phyloP scores from a whole-genome alignment of 2,113 vertebrate genomes.

The Solenodon paradoxus region DNA sequence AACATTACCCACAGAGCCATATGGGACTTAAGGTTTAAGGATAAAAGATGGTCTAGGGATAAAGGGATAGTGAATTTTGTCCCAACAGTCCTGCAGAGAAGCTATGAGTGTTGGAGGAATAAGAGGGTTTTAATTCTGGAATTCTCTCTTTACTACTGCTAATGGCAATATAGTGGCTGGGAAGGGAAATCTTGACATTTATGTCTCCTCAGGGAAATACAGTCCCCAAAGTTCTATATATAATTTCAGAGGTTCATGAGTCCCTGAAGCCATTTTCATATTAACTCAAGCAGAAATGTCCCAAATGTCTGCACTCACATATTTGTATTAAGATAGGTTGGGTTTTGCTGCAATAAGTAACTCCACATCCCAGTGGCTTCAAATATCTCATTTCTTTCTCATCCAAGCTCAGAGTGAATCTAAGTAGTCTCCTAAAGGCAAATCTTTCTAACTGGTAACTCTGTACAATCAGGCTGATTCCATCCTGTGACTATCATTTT shows the following conservation, averaged over 20 bases:
- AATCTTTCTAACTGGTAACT: not conserved
- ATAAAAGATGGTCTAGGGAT: not conserved
- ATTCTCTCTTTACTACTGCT: not conserved
- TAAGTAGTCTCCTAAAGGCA: not conserved
- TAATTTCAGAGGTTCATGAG: slow-evolving; percentile 10
- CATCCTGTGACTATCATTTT: not conserved
- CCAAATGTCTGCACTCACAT: not conserved
- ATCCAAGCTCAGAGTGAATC: not conserved
- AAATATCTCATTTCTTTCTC: slow-evolving; percentile 7
- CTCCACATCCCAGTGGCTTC: not conserved
- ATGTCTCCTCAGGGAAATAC: not conserved
- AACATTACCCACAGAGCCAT: not conserved
- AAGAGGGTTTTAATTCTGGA: not conserved
- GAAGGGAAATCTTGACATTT: slow-evolving; percentile 5
- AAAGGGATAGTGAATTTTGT: not conserved
- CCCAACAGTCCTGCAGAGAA: not conserved
- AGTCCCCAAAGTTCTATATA: not conserved
- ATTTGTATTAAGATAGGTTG: not conserved
- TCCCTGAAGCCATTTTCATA: slow-evolving; percentile 24
- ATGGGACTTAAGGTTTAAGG: not conserved
- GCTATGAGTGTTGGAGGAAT: not conserved
- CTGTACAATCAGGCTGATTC: not conserved
- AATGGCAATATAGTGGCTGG: not conserved
- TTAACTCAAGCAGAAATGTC: not conserved
- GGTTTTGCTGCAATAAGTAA: not conserved